A percentile compares a stretch with the other conserved stretches of the same genome.
These are phyloP conservation scores for Erinaceus europaeus DNA, from an alignment of 2,113 vertebrate species.

Conservation along the genomic window DNA sequence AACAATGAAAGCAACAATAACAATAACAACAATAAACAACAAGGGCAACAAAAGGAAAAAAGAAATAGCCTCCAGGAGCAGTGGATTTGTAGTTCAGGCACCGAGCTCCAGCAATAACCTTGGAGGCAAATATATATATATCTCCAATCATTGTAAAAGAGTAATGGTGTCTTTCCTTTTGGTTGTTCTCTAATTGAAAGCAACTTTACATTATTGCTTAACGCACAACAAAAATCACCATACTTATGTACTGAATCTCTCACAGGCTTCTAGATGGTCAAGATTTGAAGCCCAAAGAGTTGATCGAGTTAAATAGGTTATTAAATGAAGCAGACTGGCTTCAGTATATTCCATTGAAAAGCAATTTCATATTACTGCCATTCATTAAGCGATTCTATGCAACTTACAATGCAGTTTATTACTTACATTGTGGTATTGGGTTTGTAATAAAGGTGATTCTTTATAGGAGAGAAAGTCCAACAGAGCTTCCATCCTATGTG, in stretches of 20 bases:
- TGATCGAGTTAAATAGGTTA: background rate
- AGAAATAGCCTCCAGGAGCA: too few species aligned
- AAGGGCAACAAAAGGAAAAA: too few species aligned
- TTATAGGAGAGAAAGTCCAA: constrained; percentile 2
- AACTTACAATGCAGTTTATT: constrained; percentile 31
- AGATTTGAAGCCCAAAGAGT: background rate
- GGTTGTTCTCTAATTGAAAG: background rate
- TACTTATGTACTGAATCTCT: constrained; percentile 3
- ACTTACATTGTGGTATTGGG: background rate
- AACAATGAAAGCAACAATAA: too few species aligned
- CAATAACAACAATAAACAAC: too few species aligned
- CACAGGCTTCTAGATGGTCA: background rate
- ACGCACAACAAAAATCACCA: background rate
- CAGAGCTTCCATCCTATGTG: constrained; percentile 16
- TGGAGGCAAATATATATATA: too few species aligned
- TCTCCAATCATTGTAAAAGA: background rate
- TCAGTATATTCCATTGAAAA: constrained; percentile 29
- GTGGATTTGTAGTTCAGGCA: too few species aligned
- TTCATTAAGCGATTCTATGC: constrained; percentile 39
- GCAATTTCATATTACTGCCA: constrained; percentile 45
- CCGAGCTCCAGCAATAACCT: too few species aligned
- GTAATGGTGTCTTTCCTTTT: background rate
- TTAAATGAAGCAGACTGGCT: constrained; percentile 18
- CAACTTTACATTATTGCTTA: constrained; percentile 19
- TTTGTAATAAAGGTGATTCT: constrained; percentile 39